Percentiles rank a stretch among this genome's conserved stretches.
phyloP scores from a whole-genome alignment of 2,113 vertebrate genomes.

The Ceuthmochares aereus region DNA sequence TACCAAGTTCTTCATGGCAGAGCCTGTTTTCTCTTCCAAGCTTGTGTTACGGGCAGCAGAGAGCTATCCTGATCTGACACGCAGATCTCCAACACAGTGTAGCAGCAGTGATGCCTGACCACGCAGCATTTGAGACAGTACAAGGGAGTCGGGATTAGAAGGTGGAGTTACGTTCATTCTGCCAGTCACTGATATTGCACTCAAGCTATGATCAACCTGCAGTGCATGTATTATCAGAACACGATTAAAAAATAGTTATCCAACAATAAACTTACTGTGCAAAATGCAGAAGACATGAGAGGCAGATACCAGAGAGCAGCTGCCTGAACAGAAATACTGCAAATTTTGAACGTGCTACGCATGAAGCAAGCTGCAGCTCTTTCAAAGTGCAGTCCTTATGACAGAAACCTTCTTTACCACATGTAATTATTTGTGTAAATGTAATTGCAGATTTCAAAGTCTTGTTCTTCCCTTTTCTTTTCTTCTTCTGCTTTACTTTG shows the following conservation, averaged over 20 bases:
- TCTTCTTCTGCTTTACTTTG: neutral
- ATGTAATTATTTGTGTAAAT: neutral
- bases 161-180: neutral
- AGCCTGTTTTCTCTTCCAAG: neutral
- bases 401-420: neutral
- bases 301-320: neutral
- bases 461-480: neutral
- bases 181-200: neutral
- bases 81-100: fast-evolving
- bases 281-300: neutral
- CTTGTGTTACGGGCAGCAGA: neutral
- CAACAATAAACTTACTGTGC: neutral
- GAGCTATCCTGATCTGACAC: neutral
- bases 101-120: neutral
- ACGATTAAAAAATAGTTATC: fast-evolving
- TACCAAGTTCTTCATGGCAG: neutral
- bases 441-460: neutral
- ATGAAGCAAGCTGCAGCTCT: neutral
- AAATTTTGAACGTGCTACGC: fast-evolving
- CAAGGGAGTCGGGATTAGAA: neutral
- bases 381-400: neutral
- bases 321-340: neutral
- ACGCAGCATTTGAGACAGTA: neutral
- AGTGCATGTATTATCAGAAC: neutral
- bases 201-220: neutral